phyloP scores from a whole-genome alignment of 2,797 vertebrate species.

The Tragelaphus oryx region DNA sequence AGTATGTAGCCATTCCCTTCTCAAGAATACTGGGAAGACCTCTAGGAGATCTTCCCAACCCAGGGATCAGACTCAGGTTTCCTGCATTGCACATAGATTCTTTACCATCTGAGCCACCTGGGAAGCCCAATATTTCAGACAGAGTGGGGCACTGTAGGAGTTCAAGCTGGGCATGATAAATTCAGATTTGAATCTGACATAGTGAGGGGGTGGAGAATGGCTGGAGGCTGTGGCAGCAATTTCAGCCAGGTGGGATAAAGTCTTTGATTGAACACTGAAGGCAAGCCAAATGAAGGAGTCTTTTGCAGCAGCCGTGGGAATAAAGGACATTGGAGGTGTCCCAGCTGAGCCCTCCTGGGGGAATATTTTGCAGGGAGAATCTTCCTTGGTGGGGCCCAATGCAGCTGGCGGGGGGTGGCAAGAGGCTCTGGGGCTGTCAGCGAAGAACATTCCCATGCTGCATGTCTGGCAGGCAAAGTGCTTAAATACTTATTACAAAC shows the following conservation, averaged over 20 bases:
- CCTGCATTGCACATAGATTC: background rate
- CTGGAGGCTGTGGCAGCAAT: background rate
- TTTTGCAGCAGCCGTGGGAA: background rate
- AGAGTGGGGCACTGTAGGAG: background rate
- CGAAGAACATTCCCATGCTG: background rate
- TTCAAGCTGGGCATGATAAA: background rate
- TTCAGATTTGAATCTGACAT: background rate
- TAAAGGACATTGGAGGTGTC: background rate
- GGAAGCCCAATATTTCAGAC: background rate
- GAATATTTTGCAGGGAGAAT: background rate
- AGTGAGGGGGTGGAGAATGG: background rate
- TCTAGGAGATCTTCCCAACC: background rate
- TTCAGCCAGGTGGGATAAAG: no score
- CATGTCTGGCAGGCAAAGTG: background rate
- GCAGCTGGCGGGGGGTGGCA: background rate
- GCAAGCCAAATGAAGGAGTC: background rate
- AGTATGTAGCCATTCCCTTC: background rate
- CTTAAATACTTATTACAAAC: slow-evolving; percentile 56
- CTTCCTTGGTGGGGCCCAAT: background rate
- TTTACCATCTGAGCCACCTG: background rate
- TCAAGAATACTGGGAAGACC: background rate
- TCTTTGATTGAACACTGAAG: background rate
- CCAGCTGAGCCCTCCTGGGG: background rate
- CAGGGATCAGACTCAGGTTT: background rate
- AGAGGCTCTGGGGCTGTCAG: background rate